Base-by-base conservation (phyloP, 2,797 vertebrate species). In the Hydrolagus colliei region DNA sequence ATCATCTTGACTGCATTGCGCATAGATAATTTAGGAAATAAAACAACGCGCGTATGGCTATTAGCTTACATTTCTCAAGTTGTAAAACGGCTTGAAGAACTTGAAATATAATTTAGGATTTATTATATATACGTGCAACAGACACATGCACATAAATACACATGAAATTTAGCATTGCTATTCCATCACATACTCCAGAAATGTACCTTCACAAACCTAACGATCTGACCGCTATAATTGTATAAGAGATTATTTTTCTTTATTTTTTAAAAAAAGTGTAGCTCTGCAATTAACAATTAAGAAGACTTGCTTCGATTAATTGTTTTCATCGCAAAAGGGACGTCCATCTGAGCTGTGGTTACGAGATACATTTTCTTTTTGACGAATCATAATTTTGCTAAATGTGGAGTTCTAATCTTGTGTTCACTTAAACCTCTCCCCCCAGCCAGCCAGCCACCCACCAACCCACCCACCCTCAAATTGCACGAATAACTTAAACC, bases 101-200 rank as follows among this genome's bases (percentile, higher is more conserved):
- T 35, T 67, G 78, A 82, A 35, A 82, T 82, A 22, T 82, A 82
- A 82, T 41, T 82, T 67, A 82, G 78, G 27, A 35, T 79, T 63
- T 65, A 79, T 79, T 88, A 88, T 93, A 93, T 91, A 94, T 93
- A 94, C 92, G 93, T 94, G 93, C 93, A 93, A 92, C 93, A 92
- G 78, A 65, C 78, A 79, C 76, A 84, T 84, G 79, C 79, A 84
- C 71, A 84, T 84, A 84, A 84, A 84, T 82, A 82, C n/a, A 84
- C 27, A 77, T 61, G 79, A 68, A 80, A 71, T 68, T 68, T 41
- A 68, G 27, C 32, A 84, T 84, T 32, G 71, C 63, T 9, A 84
- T 27, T 68, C 27, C 79, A 84, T 71, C 32, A 35, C 65, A 84
- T 18, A 68, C 52, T 84, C 14, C 65, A 84, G 65, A 80, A 82